Percentiles rank a stretch among this genome's conserved stretches.
Conservation (phyloP, 2,888 invertebrate genomes). For the Dynastes hyllus region DNA sequence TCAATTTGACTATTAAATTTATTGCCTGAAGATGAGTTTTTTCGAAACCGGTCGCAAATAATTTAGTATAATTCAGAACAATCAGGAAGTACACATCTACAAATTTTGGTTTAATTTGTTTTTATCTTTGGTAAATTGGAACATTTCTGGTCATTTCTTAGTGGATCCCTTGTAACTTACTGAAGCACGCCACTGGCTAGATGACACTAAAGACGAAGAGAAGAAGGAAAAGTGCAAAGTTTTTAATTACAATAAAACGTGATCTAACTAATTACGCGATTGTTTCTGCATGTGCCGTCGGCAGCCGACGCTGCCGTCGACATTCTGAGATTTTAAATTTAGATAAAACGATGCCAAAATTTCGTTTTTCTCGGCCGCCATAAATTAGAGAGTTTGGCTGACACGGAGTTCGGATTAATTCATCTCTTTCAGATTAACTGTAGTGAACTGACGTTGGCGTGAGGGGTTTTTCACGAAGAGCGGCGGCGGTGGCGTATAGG, state of each 20-base stretch:
- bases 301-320: constrained; percentile 57
- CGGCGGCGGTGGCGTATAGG: constrained; percentile 27
- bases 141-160: no score
- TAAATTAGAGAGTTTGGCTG: constrained; percentile 70
- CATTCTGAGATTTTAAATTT: constrained; percentile 70
- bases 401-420: constrained; percentile 71
- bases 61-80: no score
- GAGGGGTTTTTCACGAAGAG: constrained; percentile 58
- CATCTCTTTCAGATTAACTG: constrained; percentile 71
- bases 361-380: constrained; percentile 68
- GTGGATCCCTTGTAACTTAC: no score
- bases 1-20: no score
- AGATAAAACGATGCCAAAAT: constrained; percentile 72
- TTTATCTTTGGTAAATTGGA: no score
- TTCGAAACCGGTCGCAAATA: no score
- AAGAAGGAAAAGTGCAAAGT: constrained; percentile 59
- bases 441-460: constrained; percentile 69
- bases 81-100: no score
- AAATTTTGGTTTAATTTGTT: no score
- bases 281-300: constrained; percentile 58
- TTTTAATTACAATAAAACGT: constrained; percentile 71
- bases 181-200: not conserved
- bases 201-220: not conserved
- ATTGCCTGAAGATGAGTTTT: no score
- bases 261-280: constrained; percentile 70